Conservation (phyloP, 2,113 vertebrate species). For the Lonchura striata region DNA sequence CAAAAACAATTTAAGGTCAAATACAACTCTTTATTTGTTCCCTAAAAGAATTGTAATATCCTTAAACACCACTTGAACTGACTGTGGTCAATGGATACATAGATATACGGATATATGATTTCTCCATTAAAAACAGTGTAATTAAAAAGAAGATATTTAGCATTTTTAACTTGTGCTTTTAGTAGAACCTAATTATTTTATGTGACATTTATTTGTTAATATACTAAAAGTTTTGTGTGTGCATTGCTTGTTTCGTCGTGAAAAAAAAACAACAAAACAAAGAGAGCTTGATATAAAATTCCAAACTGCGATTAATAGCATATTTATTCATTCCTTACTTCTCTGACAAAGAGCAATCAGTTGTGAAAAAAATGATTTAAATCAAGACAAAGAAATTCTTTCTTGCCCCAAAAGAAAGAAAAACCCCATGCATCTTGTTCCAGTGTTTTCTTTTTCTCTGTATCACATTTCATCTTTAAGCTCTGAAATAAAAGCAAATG, state of each 20-base stretch:
- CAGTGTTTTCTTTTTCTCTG: conserved; percentile 31
- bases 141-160: background rate
- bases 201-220: background rate
- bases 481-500: conserved; percentile 42
- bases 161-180: background rate
- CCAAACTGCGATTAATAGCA: background rate
- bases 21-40: background rate
- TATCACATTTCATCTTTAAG: conserved; percentile 44
- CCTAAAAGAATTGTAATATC: background rate
- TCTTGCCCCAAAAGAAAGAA: background rate
- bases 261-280: background rate
- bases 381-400: conserved; percentile 20
- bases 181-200: background rate
- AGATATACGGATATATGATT: background rate
- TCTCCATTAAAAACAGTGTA: background rate
- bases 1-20: background rate
- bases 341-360: background rate
- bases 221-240: background rate
- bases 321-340: conserved; percentile 10
- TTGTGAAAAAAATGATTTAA: background rate
- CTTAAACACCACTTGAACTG: background rate
- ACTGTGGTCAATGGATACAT: background rate
- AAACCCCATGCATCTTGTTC: background rate
- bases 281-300: background rate
- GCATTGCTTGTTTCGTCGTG: background rate